A percentile compares a stretch with the other conserved stretches of the same genome.
Conservation (phyloP, 2,797 vertebrate genomes). For the Gephyroberyx darwinii region DNA sequence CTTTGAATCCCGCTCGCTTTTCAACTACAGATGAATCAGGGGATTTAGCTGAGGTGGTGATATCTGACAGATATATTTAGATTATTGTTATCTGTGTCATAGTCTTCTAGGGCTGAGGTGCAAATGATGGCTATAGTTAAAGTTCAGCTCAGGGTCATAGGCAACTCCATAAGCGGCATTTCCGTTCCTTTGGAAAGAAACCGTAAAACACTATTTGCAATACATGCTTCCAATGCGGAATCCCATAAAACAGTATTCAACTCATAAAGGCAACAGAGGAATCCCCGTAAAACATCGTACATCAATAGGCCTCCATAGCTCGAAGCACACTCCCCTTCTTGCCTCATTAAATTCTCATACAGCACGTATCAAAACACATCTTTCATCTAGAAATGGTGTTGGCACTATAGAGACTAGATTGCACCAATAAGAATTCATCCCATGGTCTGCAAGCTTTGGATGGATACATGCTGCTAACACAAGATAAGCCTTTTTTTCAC, state of each 20-base stretch:
- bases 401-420: constrained; percentile 56
- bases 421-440: constrained; percentile 53
- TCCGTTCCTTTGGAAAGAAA: constrained; percentile 28
- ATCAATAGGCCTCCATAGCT: constrained; percentile 70
- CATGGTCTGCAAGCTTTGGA: constrained; percentile 50
- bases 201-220: background rate
- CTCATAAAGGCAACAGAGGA: constrained; percentile 66
- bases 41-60: constrained; percentile 54
- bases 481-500: constrained; percentile 48
- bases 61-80: constrained; percentile 57
- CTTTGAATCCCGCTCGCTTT: constrained; percentile 67
- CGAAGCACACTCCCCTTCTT: constrained; percentile 70
- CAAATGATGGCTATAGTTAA: constrained; percentile 42
- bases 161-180: background rate
- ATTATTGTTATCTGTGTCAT: constrained; percentile 41
- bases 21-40: constrained; percentile 67
- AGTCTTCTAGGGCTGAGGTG: constrained; percentile 30
- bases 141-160: constrained; percentile 51
- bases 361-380: constrained; percentile 79
- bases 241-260: constrained; percentile 41
- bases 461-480: constrained; percentile 52
- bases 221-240: constrained; percentile 18
- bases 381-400: constrained; percentile 73
- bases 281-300: constrained; percentile 73
- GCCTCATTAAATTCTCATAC: constrained; percentile 82